Base-by-base conservation (phyloP, 2,113 vertebrate species). In the Calyptomena viridis region DNA sequence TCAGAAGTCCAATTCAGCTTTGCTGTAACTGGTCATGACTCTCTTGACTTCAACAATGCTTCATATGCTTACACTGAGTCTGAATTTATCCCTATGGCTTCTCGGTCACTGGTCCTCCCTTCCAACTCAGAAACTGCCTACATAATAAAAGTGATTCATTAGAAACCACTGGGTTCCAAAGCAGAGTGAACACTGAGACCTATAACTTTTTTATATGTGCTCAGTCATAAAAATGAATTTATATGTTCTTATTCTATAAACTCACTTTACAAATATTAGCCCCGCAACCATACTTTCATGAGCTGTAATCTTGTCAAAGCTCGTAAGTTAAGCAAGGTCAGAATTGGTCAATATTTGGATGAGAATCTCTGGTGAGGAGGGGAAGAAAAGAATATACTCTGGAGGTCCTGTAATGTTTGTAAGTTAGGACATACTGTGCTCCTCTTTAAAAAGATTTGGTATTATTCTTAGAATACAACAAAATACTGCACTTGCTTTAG, bases 101-200 rank as follows among this genome's bases (percentile, higher is more conserved):
- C 95, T 96, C 90, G 88, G 97, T 98, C 96, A 95, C 95, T 96
- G 93, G 91, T 92, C 95, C 60, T 97, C 95, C 93, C 84, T 97
- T 96, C 92, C 87, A 96, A 95, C 96, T 96, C 93, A 87, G 92
- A 96, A 97, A 92, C 93, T 95, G 95, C 92, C 96, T 97, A 83
- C 89, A 77, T 93, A 96, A 96, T 97, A 97, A 97, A 97, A 96
- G 84, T 98, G 98, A 98, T 97, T 97, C 95, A 98, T 98, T 97
- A 97, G 92, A 94, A 97, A 95, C 96, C 91, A 93, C 82, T 74
- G 69, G 22, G 63, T 96, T 97, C 95, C 93, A 95, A 97, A 97
- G 95, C 84, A 87, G 92, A 91, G 87, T 80, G 96, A 97, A 97
- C 78, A 82, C 85, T 71, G 90, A 94, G 95, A 94, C 97, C 94